phyloP scores from a whole-genome alignment of 2,113 vertebrate genomes.

The Syrmaticus mikado region DNA sequence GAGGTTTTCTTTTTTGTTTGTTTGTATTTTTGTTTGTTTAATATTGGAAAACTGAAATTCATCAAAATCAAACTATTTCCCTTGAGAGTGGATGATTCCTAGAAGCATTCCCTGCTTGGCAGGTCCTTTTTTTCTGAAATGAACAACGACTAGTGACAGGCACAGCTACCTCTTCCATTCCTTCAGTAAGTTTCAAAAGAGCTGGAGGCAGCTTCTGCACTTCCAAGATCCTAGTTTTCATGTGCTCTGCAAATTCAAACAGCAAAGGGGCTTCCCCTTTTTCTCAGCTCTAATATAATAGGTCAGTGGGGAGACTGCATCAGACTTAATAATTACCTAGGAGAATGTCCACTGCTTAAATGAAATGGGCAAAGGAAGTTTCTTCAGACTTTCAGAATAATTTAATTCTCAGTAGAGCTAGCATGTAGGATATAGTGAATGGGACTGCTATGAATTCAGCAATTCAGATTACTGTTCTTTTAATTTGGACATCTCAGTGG shows the following conservation, averaged over 20 bases:
- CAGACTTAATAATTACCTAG: background rate
- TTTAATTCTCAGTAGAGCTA: background rate
- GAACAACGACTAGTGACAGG: background rate
- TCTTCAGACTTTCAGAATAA: background rate
- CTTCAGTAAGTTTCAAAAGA: background rate
- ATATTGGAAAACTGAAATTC: background rate
- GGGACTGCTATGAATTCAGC: background rate
- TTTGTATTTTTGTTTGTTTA: background rate
- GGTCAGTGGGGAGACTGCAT: background rate
- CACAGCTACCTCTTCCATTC: background rate
- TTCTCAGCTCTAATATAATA: background rate
- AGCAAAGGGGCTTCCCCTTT: background rate
- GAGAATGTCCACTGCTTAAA: background rate
- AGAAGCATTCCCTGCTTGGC: background rate
- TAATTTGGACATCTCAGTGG: background rate
- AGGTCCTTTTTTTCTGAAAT: background rate
- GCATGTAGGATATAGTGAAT: background rate
- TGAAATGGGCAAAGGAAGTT: background rate
- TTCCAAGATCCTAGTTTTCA: background rate
- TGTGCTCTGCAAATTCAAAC: background rate
- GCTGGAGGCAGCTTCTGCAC: background rate
- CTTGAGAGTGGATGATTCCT: background rate
- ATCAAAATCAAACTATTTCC: background rate
- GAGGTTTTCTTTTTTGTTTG: too few relatives aligned
- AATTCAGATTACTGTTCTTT: background rate